Conservation (phyloP, 2,888 invertebrate genomes). For the Lacanobia wlatinum region DNA sequence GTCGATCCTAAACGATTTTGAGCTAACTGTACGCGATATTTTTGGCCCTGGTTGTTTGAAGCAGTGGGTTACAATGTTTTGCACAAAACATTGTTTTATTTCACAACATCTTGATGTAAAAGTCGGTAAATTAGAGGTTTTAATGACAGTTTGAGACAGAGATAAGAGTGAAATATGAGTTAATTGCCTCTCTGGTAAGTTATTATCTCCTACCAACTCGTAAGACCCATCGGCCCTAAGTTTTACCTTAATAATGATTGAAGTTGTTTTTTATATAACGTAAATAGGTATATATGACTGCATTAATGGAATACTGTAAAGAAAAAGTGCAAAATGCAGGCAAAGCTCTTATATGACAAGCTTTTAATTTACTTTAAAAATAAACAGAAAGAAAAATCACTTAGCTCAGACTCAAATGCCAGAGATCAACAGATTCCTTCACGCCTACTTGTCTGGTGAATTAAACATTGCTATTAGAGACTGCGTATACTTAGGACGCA, state of each 20-base stretch:
- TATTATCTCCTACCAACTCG: neutral
- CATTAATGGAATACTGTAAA: too few relatives aligned
- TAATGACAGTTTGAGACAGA: neutral
- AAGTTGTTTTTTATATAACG: too few relatives aligned
- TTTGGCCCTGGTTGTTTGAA: neutral
- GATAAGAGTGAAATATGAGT: neutral
- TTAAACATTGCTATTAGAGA: slow-evolving; percentile 58
- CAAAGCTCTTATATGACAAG: neutral
- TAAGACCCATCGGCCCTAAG: too few relatives aligned
- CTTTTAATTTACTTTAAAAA: neutral
- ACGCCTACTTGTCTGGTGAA: slow-evolving; percentile 47
- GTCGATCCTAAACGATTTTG: neutral
- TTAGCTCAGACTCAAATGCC: slow-evolving; percentile 2
- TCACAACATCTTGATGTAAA: too few relatives aligned
- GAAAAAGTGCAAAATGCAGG: too few relatives aligned
- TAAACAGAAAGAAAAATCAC: neutral
- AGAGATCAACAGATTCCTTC: slow-evolving; percentile 37
- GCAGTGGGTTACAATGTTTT: neutral
- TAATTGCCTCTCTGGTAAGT: neutral
- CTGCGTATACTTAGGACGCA: slow-evolving; percentile 60
- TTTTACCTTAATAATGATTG: too few relatives aligned
- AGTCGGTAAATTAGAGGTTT: too few relatives aligned
- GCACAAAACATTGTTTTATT: too few relatives aligned
- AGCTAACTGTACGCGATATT: neutral
- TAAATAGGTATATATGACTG: too few relatives aligned